Evolutionary conservation across 2,113 vertebrate species (phyloP).

Genomic region (Xenopus laevis): DNA sequence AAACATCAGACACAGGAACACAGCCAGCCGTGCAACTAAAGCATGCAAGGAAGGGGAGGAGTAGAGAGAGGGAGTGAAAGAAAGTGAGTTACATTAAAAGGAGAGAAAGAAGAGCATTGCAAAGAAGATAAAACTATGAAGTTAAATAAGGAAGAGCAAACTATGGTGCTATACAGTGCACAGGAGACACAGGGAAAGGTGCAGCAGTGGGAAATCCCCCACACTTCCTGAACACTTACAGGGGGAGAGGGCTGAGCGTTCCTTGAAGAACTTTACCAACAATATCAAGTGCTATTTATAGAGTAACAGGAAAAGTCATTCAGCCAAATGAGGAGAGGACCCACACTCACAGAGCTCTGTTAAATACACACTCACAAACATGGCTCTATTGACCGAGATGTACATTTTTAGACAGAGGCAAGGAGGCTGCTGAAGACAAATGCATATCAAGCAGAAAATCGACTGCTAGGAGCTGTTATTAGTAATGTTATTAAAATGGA

Average conservation of each 20-base stretch:
- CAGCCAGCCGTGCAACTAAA: background rate
- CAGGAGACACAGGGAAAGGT: background rate
- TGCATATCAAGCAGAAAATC: too few species aligned
- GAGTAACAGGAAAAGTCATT: slow-evolving; percentile 24
- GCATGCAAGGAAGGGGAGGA: background rate
- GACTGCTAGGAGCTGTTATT: too few species aligned
- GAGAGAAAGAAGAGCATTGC: slow-evolving; percentile 12
- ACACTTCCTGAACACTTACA: slow-evolving; percentile 8
- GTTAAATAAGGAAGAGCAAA: background rate
- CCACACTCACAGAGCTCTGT: slow-evolving; percentile 1
- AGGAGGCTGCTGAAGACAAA: too few species aligned
- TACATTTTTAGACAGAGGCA: too few species aligned
- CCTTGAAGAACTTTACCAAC: slow-evolving; percentile 37
- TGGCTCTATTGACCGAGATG: too few species aligned
- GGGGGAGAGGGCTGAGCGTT: background rate
- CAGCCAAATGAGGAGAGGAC: slow-evolving; percentile 18
- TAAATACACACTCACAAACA: background rate
- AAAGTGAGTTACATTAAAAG: background rate
- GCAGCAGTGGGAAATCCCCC: background rate
- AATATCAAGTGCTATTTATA: slow-evolving; percentile 30
- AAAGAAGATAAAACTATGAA: slow-evolving; percentile 16
- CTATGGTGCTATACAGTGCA: too few species aligned
- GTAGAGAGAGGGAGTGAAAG: slow-evolving; percentile 6
- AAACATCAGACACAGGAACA: slow-evolving; percentile 23
- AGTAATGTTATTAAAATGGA: too few species aligned